phyloP scores from a whole-genome alignment of 2,797 vertebrate genomes.

The Pampus argenteus region DNA sequence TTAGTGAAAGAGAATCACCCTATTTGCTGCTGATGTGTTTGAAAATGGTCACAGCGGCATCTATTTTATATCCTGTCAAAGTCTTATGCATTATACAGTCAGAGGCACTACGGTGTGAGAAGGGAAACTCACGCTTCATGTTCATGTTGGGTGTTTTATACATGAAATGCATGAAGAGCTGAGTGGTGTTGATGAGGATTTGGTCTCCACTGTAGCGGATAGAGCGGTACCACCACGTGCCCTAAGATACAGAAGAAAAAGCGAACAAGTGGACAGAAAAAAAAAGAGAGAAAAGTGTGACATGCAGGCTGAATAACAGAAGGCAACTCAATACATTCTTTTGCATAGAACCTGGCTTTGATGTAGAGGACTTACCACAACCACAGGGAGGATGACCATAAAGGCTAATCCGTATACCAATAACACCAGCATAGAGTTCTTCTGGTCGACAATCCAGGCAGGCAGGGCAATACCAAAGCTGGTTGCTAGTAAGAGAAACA shows the following conservation, averaged over 20 bases:
- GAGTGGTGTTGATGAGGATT: conserved; percentile 98
- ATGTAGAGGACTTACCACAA: conserved; percentile 89
- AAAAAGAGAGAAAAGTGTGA: not conserved
- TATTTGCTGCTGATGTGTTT: not conserved
- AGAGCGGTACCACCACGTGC: conserved; percentile 99
- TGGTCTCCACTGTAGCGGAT: conserved; percentile 99
- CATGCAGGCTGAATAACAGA: not conserved
- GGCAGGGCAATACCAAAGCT: conserved; percentile 98
- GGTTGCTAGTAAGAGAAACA: conserved; percentile 84
- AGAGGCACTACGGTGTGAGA: not conserved
- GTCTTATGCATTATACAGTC: not conserved
- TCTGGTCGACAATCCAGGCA: conserved; percentile 99
- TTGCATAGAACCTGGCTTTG: not conserved
- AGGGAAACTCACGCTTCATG: conserved; percentile 94
- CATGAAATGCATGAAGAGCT: conserved; percentile 99
- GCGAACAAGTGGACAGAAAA: not conserved
- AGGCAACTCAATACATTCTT: rapidly evolving
- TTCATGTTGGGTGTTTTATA: conserved; percentile 99
- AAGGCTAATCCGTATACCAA: conserved; percentile 97
- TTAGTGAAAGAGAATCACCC: not conserved
- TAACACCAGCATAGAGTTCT: conserved; percentile 99
- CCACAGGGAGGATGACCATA: conserved; percentile 99
- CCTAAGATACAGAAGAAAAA: conserved; percentile 75
- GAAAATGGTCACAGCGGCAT: not conserved
- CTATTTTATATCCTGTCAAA: not conserved